A percentile compares a stretch with the other conserved stretches of the same genome.
Conservation (phyloP, 2,888 invertebrate genomes). For the Chrysina gloriosa region DNA sequence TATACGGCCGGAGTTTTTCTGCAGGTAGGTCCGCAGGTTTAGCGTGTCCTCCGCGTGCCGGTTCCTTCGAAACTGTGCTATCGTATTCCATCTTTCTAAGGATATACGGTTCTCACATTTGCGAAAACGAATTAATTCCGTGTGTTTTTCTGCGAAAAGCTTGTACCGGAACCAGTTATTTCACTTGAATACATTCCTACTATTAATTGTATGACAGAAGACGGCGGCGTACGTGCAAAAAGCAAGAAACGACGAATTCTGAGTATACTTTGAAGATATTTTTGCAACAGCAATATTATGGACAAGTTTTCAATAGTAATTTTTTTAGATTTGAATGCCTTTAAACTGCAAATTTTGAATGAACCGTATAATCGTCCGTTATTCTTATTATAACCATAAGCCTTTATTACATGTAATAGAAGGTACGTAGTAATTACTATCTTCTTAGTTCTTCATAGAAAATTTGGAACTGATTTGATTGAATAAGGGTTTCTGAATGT, state of each 20-base stretch:
- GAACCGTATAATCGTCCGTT: no score
- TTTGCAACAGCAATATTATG: no score
- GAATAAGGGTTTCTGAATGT: no score
- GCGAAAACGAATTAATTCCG: conserved; percentile 27
- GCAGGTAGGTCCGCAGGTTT: conserved; percentile 65
- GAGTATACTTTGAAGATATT: no score
- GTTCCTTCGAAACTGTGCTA: conserved; percentile 34
- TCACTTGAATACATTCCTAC: conserved; percentile 7
- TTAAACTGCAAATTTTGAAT: no score
- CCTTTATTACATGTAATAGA: no score
- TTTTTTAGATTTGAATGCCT: no score
- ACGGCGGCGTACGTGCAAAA: background rate
- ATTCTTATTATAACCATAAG: no score
- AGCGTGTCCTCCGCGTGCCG: background rate
- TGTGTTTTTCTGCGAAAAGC: conserved; percentile 25
- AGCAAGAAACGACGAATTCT: background rate
- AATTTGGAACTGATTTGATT: no score
- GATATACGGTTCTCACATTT: background rate
- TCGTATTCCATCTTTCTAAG: conserved; percentile 1
- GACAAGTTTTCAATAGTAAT: no score
- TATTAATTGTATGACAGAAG: conserved; percentile 5
- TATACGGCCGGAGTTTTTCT: conserved; percentile 83
- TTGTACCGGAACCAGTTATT: conserved; percentile 29
- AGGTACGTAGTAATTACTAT: no score
- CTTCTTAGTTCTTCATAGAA: no score